phyloP scores from a whole-genome alignment of 2,888 invertebrate genomes.

The Notocelia uddmanniana region DNA sequence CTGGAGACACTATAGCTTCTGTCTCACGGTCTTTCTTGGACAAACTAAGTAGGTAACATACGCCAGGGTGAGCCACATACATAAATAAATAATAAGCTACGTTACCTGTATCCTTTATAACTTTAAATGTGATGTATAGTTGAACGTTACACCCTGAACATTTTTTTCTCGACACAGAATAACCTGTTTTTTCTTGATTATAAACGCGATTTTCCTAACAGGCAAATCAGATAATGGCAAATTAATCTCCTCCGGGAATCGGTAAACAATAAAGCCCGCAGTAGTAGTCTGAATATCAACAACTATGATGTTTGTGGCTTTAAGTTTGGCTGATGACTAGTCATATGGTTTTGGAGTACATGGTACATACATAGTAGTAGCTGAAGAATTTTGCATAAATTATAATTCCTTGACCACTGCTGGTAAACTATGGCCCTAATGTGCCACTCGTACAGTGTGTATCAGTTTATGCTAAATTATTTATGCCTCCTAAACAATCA shows the following conservation, averaged over 20 bases:
- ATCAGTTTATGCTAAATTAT: too few relatives aligned
- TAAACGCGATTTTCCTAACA: not conserved
- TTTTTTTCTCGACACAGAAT: not conserved
- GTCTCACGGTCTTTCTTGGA: not conserved
- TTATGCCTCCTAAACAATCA: not conserved
- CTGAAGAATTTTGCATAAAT: not conserved
- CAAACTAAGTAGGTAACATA: not conserved
- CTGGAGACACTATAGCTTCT: too few relatives aligned
- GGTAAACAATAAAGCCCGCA: slow-evolving; percentile 9
- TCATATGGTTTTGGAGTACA: not conserved
- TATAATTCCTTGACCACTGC: not conserved
- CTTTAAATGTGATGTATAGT: too few relatives aligned
- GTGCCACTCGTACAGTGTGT: too few relatives aligned
- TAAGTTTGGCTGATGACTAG: not conserved
- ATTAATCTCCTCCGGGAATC: not conserved
- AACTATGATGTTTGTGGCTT: slow-evolving; percentile 5
- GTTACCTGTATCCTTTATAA: too few relatives aligned
- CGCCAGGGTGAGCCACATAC: too few relatives aligned
- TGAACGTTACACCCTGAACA: too few relatives aligned
- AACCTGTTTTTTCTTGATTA: not conserved
- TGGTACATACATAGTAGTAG: not conserved
- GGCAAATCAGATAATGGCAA: slow-evolving; percentile 7
- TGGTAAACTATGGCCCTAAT: not conserved
- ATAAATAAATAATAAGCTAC: not conserved
- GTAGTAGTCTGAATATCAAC: not conserved